Conservation (phyloP, 2,888 invertebrate genomes). For the Tinea semifulvella region DNA sequence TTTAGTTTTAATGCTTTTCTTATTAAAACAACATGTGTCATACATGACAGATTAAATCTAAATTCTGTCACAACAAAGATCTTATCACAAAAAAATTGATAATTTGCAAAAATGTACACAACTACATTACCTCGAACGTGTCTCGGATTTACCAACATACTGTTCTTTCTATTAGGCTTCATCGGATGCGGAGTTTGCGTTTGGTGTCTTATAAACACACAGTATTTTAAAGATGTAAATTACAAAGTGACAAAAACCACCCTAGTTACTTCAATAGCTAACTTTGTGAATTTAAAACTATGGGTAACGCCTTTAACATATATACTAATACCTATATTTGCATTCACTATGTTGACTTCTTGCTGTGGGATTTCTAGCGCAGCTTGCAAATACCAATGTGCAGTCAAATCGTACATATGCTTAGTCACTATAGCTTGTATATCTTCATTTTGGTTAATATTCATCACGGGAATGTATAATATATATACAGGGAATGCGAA, state of each 20-base stretch:
- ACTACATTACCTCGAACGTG: constrained; percentile 48
- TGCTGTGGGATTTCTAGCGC: constrained; percentile 53
- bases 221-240: constrained; percentile 50
- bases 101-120: constrained; percentile 39
- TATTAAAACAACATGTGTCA: no score
- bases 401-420: constrained; percentile 46
- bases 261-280: constrained; percentile 33
- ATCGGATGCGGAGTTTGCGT: constrained; percentile 36
- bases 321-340: constrained; percentile 36
- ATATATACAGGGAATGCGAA: constrained; percentile 39
- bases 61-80: no score
- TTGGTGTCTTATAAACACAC: constrained; percentile 45
- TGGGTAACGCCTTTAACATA: constrained; percentile 44
- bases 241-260: constrained; percentile 45
- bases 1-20: no score
- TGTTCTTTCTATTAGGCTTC: constrained; percentile 38
- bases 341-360: constrained; percentile 40
- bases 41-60: no score
- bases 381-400: constrained; percentile 46
- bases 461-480: constrained; percentile 43
- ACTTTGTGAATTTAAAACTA: constrained; percentile 42
- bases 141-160: constrained; percentile 46
- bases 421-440: constrained; percentile 35
- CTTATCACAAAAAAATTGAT: background rate
- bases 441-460: constrained; percentile 41